A percentile compares a stretch with the other conserved stretches of the same genome.
Conservation (phyloP, 2,113 vertebrate species). For the Chionis minor region DNA sequence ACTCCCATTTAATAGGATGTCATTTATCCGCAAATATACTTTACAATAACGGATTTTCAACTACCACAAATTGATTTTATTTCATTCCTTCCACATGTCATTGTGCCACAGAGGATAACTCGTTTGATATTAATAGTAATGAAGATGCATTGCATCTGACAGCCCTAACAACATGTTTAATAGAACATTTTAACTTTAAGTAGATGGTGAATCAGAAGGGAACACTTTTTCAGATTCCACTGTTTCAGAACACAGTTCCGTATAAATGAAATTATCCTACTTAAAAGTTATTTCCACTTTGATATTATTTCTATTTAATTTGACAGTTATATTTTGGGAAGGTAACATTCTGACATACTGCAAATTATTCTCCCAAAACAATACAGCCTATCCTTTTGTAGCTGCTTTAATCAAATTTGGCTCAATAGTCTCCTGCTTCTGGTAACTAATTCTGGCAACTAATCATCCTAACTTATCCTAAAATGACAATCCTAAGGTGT, state of each 20-base stretch:
- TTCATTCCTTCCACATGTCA: slow-evolving; percentile 30
- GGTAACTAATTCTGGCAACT: not conserved
- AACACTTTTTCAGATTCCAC: not conserved
- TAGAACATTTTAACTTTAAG: slow-evolving; percentile 32
- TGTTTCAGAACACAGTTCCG: slow-evolving; percentile 7
- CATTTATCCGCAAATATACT: slow-evolving; percentile 12
- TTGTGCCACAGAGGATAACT: slow-evolving; percentile 3
- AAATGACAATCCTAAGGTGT: not conserved
- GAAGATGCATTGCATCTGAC: slow-evolving; percentile 47
- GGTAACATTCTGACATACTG: not conserved
- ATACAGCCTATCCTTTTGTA: not conserved
- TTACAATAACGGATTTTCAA: slow-evolving; percentile 5
- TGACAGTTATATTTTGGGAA: slow-evolving; percentile 9
- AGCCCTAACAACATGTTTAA: slow-evolving; percentile 56
- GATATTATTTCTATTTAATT: not conserved
- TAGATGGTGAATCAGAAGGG: not conserved
- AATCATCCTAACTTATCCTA: not conserved
- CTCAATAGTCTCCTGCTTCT: not conserved
- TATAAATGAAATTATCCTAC: not conserved
- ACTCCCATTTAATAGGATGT: not conserved
- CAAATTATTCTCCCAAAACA: not conserved
- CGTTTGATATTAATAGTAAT: slow-evolving; percentile 47
- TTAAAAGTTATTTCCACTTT: slow-evolving; percentile 37
- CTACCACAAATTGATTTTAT: slow-evolving; percentile 24
- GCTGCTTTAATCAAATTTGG: not conserved